Evolutionary conservation across 2,113 vertebrate species (phyloP), one percentile per base, ranked within the genome.

Genomic region (Panthera leo): DNA sequence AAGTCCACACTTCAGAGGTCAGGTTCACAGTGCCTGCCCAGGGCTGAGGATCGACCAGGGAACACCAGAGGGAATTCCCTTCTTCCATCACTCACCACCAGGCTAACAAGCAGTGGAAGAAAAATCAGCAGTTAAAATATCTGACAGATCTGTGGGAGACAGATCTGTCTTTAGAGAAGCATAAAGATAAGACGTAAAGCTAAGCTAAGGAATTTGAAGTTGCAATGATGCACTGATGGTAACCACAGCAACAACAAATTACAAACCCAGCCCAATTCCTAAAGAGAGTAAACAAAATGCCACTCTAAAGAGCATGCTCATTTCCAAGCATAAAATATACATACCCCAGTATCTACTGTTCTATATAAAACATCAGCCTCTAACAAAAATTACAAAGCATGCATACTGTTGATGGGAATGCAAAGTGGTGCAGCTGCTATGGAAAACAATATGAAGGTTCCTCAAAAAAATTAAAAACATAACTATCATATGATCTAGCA

Each of bases 181-280:
- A 2, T 23, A 53, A 67, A 86, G 27, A 12, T 13, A 84, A 19
- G 23, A 55, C 8, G 36, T 31, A 42, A 55, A 23, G 39, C 36
- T 48, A 67, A 61, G 11, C 5, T 19, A 15, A 94, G 31, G 53
- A 94, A 89, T 11, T 1, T 63, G 15, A 76, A n/a, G 27, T 15
- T 25, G 1, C 10, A 27, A 1, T 31, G 11, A 18, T n/a, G 5
- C 1, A 4, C 7, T 14, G 31, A 42, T 21, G 12, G 31, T 51
- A 63, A 31, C 14, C 68, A 79, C 18, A 36, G 65, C 14, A 58
- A 48, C 34, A n/a, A 7, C 4, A 53, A 79, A 58, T 21, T 80
- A 55, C 27, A 55, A 48, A n/a, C 6, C 18, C 34, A 7, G 19
- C 3, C n/a, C 23, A 11, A 0, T 85, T 92, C 23, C 79, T 82